A percentile compares a stretch with the other conserved stretches of the same genome.
These are phyloP conservation scores for Camarhynchus parvulus DNA, from an alignment of 2,113 vertebrate genomes.

Conservation along the genomic window DNA sequence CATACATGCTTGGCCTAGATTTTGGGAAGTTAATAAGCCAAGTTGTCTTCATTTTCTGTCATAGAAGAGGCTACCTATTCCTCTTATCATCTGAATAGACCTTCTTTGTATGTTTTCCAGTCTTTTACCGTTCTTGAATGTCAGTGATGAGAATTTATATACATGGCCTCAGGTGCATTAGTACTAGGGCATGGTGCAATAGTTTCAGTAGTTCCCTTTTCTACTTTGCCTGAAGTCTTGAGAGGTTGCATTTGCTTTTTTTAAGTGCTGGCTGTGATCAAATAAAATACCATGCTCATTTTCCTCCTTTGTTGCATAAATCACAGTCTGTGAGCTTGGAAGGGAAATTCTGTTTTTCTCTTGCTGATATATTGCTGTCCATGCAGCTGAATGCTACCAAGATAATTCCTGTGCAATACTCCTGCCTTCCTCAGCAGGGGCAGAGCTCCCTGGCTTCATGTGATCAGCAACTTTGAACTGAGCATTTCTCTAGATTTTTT, in stretches of 20 bases:
- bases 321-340: background rate
- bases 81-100: background rate
- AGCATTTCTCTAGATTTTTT: background rate
- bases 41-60: background rate
- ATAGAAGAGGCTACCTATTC: background rate
- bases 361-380: background rate
- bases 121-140: background rate
- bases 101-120: background rate
- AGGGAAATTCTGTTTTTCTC: background rate
- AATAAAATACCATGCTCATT: background rate
- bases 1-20: background rate
- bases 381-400: background rate
- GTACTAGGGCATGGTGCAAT: background rate
- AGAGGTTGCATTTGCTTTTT: background rate
- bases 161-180: background rate
- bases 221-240: background rate
- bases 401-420: background rate
- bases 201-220: constrained; percentile 3
- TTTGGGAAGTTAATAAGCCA: background rate
- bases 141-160: background rate
- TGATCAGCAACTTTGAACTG: background rate
- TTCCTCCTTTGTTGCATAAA: background rate
- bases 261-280: background rate
- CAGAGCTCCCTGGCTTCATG: accelerated
- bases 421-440: background rate